These are phyloP conservation scores for Sarcophilus harrisii DNA, from an alignment of 2,797 vertebrate genomes.

Conservation along the genomic window DNA sequence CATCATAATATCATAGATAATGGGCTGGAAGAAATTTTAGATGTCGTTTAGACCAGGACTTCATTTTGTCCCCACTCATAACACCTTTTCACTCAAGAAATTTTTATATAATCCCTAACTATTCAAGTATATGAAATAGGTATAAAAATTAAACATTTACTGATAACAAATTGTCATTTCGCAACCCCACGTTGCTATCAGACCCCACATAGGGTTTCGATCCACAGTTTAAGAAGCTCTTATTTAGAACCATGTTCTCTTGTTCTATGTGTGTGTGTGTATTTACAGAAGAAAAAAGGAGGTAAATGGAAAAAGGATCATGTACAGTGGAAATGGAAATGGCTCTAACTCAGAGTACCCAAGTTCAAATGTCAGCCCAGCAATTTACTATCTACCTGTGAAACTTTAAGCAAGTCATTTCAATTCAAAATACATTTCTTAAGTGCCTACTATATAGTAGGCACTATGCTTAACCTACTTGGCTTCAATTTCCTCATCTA, in stretches of 20 bases:
- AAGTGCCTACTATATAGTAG: background rate
- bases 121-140: too few species aligned
- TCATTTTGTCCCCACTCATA: too few species aligned
- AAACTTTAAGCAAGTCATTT: background rate
- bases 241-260: too few species aligned
- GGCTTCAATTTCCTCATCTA: background rate
- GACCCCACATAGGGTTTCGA: too few species aligned
- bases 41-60: background rate
- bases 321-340: background rate
- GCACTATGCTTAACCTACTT: background rate
- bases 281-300: background rate
- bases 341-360: background rate
- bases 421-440: background rate
- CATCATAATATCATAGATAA: background rate
- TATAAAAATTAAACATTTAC: too few species aligned
- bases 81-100: too few species aligned
- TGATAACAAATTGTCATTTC: too few species aligned
- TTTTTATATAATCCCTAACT: too few species aligned
- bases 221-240: too few species aligned
- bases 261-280: too few species aligned
- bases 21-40: background rate
- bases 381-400: background rate
- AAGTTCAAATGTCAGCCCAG: background rate
- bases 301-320: background rate
- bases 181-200: too few species aligned